Evolutionary conservation across 2,113 vertebrate species (phyloP), one percentile per base, ranked within the genome.

Genomic region (Canis aureus): DNA sequence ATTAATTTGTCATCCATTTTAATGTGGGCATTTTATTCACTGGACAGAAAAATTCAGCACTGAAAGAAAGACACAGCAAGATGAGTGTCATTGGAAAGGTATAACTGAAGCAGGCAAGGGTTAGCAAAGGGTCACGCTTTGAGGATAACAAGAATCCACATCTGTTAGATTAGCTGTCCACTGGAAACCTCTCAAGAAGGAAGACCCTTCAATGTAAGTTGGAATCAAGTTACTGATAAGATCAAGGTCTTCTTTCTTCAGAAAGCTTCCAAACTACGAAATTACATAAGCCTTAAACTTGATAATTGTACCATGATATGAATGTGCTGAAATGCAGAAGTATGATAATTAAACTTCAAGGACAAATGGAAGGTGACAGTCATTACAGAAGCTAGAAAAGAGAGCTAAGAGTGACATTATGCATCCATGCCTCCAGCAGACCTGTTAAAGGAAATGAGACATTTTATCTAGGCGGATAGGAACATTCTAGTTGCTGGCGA

Each of bases 381-480:
- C 55, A 71, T 78, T 90, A 59, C 35, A 5, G 38, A 69, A 94
- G 35, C 10, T 78, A 67, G 23, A 78, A 64, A 78, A 57, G 3
- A 79, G 7, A 51, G 13, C 8, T 86, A n/a, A 53, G 25, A 64
- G 3, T 62, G 25, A 57, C 29, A 43, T 7, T 81, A 25, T 49
- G 8, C 5, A 13, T 9, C 8, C 0, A 0, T 49, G 12, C 29
- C 3, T 79, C 38, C 38, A 62, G 19, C 1, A 22, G 11, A 32
- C 23, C 38, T 80, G 51, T n/a, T 59, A 82, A 71, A 69, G n/a
- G 20, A 91, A 91, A 60, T 7, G 71, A 55, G 27, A 43, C 38
- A 20, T 11, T 89, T 55, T 49, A 27, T 22, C 38, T 55, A 23
- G 32, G 27, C 71, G 53, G 12, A 91, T 15, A 80, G 35, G 53